Percentiles rank a stretch among this genome's conserved stretches.
phyloP scores from a whole-genome alignment of 2,797 vertebrate species.

The Scomberomorus guttatus region DNA sequence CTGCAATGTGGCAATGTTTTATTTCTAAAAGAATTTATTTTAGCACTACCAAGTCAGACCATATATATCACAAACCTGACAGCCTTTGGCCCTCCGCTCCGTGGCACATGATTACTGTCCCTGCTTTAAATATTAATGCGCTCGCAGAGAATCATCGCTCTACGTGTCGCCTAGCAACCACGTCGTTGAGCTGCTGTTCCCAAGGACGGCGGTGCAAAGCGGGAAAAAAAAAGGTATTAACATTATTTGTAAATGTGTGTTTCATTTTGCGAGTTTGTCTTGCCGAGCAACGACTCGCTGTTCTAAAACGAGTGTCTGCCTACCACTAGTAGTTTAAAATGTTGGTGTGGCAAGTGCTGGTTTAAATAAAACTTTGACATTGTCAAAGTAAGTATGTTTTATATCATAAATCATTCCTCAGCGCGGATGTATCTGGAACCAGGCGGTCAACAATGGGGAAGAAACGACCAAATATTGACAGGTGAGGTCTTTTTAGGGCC shows the following conservation, averaged over 20 bases:
- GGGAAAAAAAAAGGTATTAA: no score
- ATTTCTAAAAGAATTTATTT: not conserved
- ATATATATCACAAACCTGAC: not conserved
- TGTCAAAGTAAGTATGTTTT: no score
- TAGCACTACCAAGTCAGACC: not conserved
- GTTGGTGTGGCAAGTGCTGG: no score
- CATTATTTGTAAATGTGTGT: not conserved
- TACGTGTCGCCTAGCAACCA: slow-evolving; percentile 61
- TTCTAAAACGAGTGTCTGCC: no score
- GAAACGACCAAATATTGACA: no score
- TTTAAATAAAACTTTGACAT: no score
- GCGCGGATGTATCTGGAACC: no score
- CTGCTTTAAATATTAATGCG: slow-evolving; percentile 37
- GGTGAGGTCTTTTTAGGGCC: no score
- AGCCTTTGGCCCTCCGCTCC: not conserved
- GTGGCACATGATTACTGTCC: not conserved
- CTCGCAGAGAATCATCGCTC: slow-evolving; percentile 14
- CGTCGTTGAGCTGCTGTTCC: slow-evolving; percentile 39
- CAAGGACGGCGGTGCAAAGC: slow-evolving; percentile 35
- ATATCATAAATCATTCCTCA: no score
- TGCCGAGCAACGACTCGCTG: not conserved
- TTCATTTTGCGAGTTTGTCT: not conserved
- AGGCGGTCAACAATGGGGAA: no score
- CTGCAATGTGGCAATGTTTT: not conserved
- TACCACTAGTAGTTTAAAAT: no score